Evolutionary conservation across 2,888 invertebrate genomes (phyloP).

Genomic region (Cantharis flavilabris): DNA sequence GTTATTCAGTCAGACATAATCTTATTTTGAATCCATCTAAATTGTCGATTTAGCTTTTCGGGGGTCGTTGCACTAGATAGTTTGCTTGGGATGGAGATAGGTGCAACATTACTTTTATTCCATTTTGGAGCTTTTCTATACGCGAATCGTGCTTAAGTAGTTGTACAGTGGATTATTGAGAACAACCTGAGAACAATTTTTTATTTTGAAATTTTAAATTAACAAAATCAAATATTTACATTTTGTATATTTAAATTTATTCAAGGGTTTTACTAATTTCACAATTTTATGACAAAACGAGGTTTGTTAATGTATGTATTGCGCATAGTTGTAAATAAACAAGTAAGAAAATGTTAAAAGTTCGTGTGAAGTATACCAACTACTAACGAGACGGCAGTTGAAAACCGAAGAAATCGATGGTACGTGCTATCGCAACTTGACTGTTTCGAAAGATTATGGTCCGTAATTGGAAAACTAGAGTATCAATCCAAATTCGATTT

Average conservation of each 20-base stretch:
- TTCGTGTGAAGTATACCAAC: constrained; percentile 16
- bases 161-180: not conserved
- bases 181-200: not conserved
- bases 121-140: not conserved
- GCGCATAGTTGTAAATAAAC: constrained; percentile 3
- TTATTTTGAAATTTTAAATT: not conserved
- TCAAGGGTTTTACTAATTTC: not conserved
- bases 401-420: constrained; percentile 23
- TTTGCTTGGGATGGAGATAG: not conserved
- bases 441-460: constrained; percentile 23
- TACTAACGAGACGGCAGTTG: constrained; percentile 21
- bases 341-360: constrained; percentile 5
- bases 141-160: not conserved
- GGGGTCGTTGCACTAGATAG: not conserved
- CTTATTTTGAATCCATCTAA: not conserved
- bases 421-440: constrained; percentile 21
- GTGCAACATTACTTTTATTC: not conserved
- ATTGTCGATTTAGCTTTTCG: not conserved
- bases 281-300: not conserved
- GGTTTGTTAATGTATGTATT: not conserved
- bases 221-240: not conserved
- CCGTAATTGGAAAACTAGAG: constrained; percentile 22
- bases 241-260: not conserved
- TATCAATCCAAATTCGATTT: constrained; percentile 25
- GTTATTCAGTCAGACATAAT: not conserved